Evolutionary conservation across 1,140 invertebrate genomes (phyloP).

Genomic region (Steinernema feltiae): DNA sequence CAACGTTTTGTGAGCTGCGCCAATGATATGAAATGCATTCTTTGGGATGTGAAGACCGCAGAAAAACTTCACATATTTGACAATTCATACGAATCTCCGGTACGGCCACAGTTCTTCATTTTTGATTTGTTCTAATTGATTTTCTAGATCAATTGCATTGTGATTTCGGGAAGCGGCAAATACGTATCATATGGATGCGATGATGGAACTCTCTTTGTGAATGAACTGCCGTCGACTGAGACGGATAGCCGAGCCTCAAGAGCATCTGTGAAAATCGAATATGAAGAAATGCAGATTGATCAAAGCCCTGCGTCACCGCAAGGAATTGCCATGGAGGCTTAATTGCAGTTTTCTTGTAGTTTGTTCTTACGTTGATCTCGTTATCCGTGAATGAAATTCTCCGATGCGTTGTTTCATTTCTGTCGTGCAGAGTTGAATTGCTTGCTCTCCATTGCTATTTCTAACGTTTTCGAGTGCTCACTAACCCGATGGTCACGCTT

Average conservation of each 20-base stretch:
- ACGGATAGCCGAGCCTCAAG: not conserved
- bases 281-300: not conserved
- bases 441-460: not conserved
- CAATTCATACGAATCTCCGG: not conserved
- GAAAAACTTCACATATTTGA: not conserved
- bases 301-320: not conserved
- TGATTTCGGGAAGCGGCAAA: not conserved
- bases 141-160: too few species aligned
- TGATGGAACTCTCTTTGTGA: not conserved
- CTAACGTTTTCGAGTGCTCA: not conserved
- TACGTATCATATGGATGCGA: not conserved
- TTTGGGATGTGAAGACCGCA: not conserved
- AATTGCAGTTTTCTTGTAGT: not conserved
- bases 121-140: too few species aligned
- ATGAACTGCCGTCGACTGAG: not conserved
- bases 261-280: not conserved
- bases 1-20: not conserved
- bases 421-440: not conserved
- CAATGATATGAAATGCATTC: not conserved
- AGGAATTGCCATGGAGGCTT: not conserved
- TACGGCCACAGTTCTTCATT: too few species aligned
- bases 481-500: constrained; percentile 11
- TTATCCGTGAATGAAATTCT: too few species aligned
- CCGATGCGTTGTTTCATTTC: too few species aligned
- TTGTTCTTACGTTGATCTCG: too few species aligned